Base-by-base conservation (phyloP, 2,113 vertebrate species). In the Menidia beryllina region DNA sequence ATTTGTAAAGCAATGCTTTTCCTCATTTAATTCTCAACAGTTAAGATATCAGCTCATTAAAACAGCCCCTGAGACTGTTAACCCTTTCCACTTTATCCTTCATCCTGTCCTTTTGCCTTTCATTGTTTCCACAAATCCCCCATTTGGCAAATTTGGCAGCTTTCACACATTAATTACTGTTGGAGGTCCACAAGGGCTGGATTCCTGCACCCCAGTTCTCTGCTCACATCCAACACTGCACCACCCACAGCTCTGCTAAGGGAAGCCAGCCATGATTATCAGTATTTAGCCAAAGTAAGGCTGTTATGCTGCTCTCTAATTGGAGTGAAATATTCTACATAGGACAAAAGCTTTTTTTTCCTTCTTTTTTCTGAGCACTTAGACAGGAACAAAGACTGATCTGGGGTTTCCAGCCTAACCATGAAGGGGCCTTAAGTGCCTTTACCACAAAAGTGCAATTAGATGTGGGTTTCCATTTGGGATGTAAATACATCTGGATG, bases 41-140 rank as follows among this genome's bases (percentile, higher is more conserved):
- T 76, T 66, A 55, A 83, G 83, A 85, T 69, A 81, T 87, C 75
- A 75, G 77, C 77, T 84, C 65, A 90, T 90, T 91, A 86, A 86
- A 91, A 75, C 43, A 58, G 38, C 82, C 79, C 72, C 5, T 0
- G 79, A 79, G 80, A 80, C 63, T 27, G 61, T 86, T 82, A 85
- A 82, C 81, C 69, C 79, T 51, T 53, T 39, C 47, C 4, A 3
- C 52, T 58, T 43, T 24, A 30, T 69, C 50, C 48, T 65, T 55
- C 47, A 49, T 51, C 69, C 39, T 50, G 27, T 65, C 77, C 69
- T 56, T 30, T 62, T 74, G 62, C 64, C 62, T 77, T 77, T 79
- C 72, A 75, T 59, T 39, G 27, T 38, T 14, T 58, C 79, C 67
- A 64, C 74, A 81, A 81, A 83, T 79, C 82, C 70, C 55, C 25